A percentile compares a stretch with the other conserved stretches of the same genome.
These are phyloP conservation scores for Apis cerana DNA, from an alignment of 1,140 invertebrate genomes.

Conservation along the genomic window DNA sequence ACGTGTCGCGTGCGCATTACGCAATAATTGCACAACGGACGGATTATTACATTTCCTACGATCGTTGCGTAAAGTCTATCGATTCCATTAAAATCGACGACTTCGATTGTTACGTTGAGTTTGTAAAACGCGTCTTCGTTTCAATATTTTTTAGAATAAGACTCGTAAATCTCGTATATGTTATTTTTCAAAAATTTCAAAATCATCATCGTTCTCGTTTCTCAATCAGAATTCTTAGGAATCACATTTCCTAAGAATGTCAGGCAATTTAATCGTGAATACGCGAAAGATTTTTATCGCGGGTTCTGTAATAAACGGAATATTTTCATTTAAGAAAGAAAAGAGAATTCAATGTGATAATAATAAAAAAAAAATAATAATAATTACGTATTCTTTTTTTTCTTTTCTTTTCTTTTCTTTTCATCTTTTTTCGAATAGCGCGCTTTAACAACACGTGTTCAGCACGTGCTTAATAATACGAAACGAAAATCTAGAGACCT, in stretches of 20 bases:
- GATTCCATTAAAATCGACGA: background rate
- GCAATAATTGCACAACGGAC: constrained; percentile 20
- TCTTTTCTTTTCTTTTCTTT: background rate
- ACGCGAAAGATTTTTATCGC: too few species aligned
- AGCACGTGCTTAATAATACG: background rate
- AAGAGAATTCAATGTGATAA: too few species aligned
- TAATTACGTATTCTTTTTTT: background rate
- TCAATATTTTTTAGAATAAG: background rate
- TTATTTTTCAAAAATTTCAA: background rate
- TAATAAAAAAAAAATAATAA: too few species aligned
- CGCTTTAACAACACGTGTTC: background rate
- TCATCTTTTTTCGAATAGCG: background rate
- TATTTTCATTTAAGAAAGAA: too few species aligned
- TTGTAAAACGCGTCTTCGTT: too few species aligned
- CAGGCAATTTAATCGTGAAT: too few species aligned
- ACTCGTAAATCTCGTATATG: background rate
- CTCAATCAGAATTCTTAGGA: background rate
- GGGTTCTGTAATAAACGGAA: too few species aligned
- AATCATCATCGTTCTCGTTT: background rate
- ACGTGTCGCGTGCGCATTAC: background rate
- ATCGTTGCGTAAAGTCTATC: constrained; percentile 14
- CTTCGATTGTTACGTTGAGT: background rate
- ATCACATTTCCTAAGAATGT: background rate
- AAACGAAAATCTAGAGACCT: constrained; percentile 8
- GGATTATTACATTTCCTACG: background rate